Percentiles rank a stretch among this genome's conserved stretches.
phyloP scores from a whole-genome alignment of 2,113 vertebrate genomes.

The Gambusia affinis region DNA sequence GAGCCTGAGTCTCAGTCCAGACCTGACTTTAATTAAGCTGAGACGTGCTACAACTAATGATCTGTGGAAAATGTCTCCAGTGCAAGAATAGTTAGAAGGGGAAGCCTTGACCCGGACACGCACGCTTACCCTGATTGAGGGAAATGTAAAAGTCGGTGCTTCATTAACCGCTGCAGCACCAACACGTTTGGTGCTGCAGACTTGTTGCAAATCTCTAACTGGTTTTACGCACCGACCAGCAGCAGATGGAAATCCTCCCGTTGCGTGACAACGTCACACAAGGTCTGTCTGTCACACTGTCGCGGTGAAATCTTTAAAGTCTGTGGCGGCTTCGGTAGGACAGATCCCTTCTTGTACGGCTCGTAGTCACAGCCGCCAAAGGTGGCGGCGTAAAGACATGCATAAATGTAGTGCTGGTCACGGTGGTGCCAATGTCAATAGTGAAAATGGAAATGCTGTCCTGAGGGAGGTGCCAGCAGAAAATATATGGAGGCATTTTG shows the following conservation, averaged over 20 bases:
- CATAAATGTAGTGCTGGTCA: background rate
- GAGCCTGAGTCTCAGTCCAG: constrained; percentile 10
- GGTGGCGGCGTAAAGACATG: background rate
- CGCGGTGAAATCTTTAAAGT: background rate
- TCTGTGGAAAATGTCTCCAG: constrained; percentile 46
- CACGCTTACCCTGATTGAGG: constrained; percentile 23
- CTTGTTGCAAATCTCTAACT: constrained; percentile 6
- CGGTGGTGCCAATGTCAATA: constrained; percentile 5
- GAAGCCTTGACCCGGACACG: constrained; percentile 40
- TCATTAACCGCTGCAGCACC: constrained; percentile 52
- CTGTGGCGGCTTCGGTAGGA: background rate
- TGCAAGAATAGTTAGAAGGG: constrained; percentile 34
- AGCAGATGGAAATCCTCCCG: constrained; percentile 11
- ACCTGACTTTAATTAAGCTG: constrained; percentile 60
- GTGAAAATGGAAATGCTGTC: constrained; percentile 16
- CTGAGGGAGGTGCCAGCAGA: constrained; percentile 43
- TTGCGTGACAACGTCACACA: constrained; percentile 14
- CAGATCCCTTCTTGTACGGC: too few relatives aligned
- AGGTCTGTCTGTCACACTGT: background rate
- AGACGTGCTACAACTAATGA: constrained; percentile 60
- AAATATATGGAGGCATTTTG: constrained; percentile 7
- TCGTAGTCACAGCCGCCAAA: background rate
- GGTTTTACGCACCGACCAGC: constrained; percentile 12
- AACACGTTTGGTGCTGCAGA: too few relatives aligned
- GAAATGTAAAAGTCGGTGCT: constrained; percentile 42